A percentile compares a stretch with the other conserved stretches of the same genome.
phyloP scores from a whole-genome alignment of 2,797 vertebrate species.

The Coluber constrictor region DNA sequence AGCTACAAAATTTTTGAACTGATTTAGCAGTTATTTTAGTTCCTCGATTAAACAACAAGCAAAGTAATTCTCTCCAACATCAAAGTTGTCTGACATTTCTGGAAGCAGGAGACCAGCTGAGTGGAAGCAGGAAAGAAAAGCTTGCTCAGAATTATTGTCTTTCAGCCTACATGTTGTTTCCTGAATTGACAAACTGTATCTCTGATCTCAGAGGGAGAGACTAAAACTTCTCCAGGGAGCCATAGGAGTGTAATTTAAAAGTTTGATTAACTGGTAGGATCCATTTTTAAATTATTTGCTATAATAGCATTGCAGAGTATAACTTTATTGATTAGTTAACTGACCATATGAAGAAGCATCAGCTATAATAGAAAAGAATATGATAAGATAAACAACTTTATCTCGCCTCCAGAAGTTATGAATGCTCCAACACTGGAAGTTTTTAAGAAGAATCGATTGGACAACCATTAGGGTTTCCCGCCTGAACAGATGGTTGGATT shows the following conservation, averaged over 20 bases:
- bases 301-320: background rate
- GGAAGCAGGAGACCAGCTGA: background rate
- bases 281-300: background rate
- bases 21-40: background rate
- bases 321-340: background rate
- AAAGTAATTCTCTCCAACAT: background rate
- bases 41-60: background rate
- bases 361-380: background rate
- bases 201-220: background rate
- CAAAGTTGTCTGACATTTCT: background rate
- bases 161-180: background rate
- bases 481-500: no score
- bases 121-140: background rate
- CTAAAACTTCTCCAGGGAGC: background rate
- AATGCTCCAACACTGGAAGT: no score
- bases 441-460: no score
- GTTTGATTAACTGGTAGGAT: background rate
- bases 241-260: background rate
- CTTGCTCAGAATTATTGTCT: background rate
- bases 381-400: background rate
- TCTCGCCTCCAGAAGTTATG: no score
- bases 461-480: no score
- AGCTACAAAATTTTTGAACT: background rate
- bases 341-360: background rate
- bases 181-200: background rate